Conservation (phyloP, 2,113 vertebrate species). For the Plotosus lineatus region DNA sequence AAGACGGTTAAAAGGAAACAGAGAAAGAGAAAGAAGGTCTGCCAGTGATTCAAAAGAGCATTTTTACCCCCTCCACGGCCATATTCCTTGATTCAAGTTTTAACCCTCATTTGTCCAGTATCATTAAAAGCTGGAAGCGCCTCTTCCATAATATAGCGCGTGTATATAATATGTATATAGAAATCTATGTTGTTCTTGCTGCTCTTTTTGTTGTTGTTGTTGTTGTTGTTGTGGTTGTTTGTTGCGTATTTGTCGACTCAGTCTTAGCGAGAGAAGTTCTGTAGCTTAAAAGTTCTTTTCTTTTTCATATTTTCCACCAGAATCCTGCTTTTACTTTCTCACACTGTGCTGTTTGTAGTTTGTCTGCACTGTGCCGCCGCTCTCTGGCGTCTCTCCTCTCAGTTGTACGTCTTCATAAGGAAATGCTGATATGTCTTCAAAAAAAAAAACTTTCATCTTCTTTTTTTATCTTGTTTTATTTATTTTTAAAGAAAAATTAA, state of each 20-base stretch:
- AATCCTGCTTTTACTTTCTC: constrained; percentile 67
- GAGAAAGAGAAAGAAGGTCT: constrained; percentile 72
- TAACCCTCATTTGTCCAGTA: constrained; percentile 83
- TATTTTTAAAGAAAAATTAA: constrained; percentile 72
- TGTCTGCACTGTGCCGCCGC: constrained; percentile 59
- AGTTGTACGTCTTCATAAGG: constrained; percentile 67
- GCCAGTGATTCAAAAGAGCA: constrained; percentile 70
- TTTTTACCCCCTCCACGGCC: constrained; percentile 65
- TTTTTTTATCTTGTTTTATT: constrained; percentile 65
- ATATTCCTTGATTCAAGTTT: constrained; percentile 76
- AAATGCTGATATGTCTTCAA: constrained; percentile 81
- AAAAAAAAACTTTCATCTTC: constrained; percentile 64
- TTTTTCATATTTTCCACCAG: constrained; percentile 50
- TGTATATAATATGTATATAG: constrained; percentile 82
- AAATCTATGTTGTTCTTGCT: constrained; percentile 80
- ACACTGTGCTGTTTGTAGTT: constrained; percentile 57
- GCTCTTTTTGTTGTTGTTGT: constrained; percentile 69
- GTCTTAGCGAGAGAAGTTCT: constrained; percentile 77
- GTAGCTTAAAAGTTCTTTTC: constrained; percentile 64
- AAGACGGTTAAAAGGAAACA: constrained; percentile 71
- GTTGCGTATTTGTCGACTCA: constrained; percentile 79
- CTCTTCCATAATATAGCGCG: constrained; percentile 70
- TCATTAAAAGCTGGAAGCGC: constrained; percentile 77
- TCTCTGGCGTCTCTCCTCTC: constrained; percentile 54
- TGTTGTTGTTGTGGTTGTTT: constrained; percentile 67